Evolutionary conservation across 2,888 invertebrate genomes (phyloP), one percentile per base, ranked within the genome.

Genomic region (Laspeyria flexula): DNA sequence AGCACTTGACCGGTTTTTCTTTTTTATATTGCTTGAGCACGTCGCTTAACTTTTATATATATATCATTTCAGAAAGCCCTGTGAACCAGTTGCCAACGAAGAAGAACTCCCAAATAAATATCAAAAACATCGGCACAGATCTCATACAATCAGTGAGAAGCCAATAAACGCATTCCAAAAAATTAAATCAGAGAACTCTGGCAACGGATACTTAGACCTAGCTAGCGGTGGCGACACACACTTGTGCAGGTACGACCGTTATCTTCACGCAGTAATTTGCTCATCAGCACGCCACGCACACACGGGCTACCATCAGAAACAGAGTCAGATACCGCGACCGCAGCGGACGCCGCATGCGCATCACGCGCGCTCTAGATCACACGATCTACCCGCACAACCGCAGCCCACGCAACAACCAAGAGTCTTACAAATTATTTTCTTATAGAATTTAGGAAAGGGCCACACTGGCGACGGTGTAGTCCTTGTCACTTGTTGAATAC

Each of bases 211-310:
- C 72, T 86, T 94, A 60, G 94, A 94, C 76, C 77, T 94, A 77
- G 94, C 94, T 58, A 92, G 93, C 73, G 93, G 93, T 53, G 94
- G 94, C 10, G 93, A 94, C 53, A 93, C 94, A 5, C 83, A 94
- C 71, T 68, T 93, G 62, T 91, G 91, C 57, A 71, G 91, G 49
- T 94, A 94, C 73, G 94, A 94, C 73, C 91, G 94, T 49, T 94
- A 94, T 76, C 79, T 94, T 48, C 94, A 94, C 74, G 94, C 94
- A 35, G 94, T 94, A 37, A 94, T 94, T 58, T 94, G 94, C 71
- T 92, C 93, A 13, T 92, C 93, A 1, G 86, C 93, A 5, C 79
- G 86, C 10, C 92, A 93, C 59, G 91, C 91, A 0, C 83, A 92
- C 54, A 86, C 90, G 0, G 92, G 92, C 30, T 89, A 85, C 65